These are phyloP conservation scores for Hystrix brachyura DNA, from an alignment of 2,113 vertebrate species.

Conservation along the genomic window DNA sequence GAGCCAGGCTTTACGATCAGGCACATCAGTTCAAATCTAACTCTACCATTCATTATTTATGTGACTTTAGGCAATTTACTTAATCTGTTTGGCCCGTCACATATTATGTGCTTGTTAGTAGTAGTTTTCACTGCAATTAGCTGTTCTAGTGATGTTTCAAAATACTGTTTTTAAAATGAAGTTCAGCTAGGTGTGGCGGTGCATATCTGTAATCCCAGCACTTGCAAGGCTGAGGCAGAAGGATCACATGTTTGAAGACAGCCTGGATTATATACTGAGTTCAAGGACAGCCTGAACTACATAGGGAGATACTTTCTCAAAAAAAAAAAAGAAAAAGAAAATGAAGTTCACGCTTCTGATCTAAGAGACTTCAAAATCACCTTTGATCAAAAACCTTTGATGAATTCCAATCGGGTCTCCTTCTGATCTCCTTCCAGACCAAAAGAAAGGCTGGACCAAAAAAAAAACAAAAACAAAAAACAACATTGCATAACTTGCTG, in stretches of 20 bases:
- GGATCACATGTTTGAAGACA: neutral
- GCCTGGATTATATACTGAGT: no score
- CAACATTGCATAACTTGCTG: neutral
- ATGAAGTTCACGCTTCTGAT: neutral
- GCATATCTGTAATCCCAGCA: neutral
- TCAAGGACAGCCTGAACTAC: no score
- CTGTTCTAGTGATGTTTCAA: neutral
- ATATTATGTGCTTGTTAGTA: neutral
- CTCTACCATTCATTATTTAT: neutral
- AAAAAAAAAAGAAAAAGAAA: neutral
- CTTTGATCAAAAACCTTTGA: conserved; percentile 48
- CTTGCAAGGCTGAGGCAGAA: neutral
- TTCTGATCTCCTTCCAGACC: neutral
- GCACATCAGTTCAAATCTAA: neutral
- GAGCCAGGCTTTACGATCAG: neutral
- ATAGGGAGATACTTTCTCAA: no score
- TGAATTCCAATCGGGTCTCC: neutral
- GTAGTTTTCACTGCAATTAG: neutral
- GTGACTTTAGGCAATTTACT: neutral
- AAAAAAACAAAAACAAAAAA: neutral
- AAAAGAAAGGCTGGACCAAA: neutral
- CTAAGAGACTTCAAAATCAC: conserved; percentile 41
- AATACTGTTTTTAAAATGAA: conserved; percentile 25
- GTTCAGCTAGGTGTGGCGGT: neutral
- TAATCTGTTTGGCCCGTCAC: neutral